Evolutionary conservation across 2,888 invertebrate genomes (phyloP).

Genomic region (Drosophila lacicola): DNA sequence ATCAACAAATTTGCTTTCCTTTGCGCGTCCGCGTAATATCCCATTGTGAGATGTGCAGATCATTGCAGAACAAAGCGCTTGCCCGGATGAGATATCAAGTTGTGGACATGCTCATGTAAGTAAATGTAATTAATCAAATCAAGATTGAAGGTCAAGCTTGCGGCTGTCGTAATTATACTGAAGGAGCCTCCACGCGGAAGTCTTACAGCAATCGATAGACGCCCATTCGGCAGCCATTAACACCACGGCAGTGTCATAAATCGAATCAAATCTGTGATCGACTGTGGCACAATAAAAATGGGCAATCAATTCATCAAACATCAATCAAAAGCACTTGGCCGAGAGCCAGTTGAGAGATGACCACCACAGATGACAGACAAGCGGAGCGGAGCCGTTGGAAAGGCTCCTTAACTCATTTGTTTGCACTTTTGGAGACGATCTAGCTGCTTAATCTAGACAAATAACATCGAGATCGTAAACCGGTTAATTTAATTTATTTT

Average conservation of each 20-base stretch:
- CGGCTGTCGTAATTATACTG: conserved; percentile 11
- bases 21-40: not conserved
- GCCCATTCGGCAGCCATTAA: conserved; percentile 37
- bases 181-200: conserved; percentile 49
- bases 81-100: conserved; percentile 2
- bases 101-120: conserved; percentile 14
- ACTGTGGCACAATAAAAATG: conserved; percentile 36
- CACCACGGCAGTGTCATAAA: conserved; percentile 26
- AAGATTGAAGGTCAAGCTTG: conserved; percentile 28
- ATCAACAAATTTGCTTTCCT: not conserved
- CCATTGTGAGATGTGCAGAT: not conserved
- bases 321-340: conserved; percentile 65
- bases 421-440: conserved; percentile 54
- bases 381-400: conserved; percentile 30
- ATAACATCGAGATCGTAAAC: conserved; percentile 52
- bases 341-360: conserved; percentile 4
- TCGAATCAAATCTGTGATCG: conserved; percentile 20
- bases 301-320: conserved; percentile 66
- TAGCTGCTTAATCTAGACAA: conserved; percentile 16
- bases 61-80: conserved; percentile 1
- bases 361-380: conserved; percentile 15
- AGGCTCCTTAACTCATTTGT: conserved; percentile 52
- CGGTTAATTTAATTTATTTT: conserved; percentile 71
- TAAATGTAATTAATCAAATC: conserved; percentile 22
- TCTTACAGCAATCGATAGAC: conserved; percentile 31